Conservation (phyloP, 1,140 invertebrate species). For the Rhagoletis pomonella region DNA sequence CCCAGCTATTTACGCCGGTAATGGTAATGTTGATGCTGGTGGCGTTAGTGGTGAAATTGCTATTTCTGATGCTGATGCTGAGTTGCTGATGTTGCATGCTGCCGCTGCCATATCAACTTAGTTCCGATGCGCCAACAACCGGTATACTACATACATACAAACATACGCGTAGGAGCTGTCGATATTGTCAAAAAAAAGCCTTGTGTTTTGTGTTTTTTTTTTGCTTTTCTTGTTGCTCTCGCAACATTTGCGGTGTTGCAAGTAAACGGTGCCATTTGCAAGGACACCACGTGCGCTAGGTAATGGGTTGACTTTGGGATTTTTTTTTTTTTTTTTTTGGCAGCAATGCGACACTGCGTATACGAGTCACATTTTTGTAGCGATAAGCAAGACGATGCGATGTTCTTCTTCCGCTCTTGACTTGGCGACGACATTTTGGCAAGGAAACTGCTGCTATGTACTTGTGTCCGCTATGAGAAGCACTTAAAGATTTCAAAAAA, state of each 20-base stretch:
- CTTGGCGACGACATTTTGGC: slow-evolving; percentile 2
- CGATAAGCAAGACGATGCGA: slow-evolving; percentile 31
- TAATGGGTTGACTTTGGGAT: slow-evolving; percentile 12
- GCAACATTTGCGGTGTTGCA: slow-evolving; percentile 18
- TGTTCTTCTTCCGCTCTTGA: slow-evolving; percentile 32
- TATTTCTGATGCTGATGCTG: slow-evolving; percentile 1
- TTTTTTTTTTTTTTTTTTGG: neutral
- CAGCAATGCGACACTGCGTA: neutral
- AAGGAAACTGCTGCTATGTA: neutral
- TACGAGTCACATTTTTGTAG: slow-evolving; percentile 7
- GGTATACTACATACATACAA: neutral
- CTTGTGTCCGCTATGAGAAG: slow-evolving; percentile 8
- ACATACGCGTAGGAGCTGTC: neutral
- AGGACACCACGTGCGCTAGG: neutral
- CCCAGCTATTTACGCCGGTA: neutral
- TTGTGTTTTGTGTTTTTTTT: neutral
- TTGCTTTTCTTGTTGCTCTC: neutral
- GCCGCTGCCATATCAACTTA: neutral
- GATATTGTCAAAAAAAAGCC: neutral
- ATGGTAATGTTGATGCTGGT: neutral
- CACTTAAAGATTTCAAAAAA: slow-evolving; percentile 26
- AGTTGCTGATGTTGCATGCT: slow-evolving; percentile 30
- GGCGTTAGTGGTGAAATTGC: neutral
- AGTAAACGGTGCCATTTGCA: slow-evolving; percentile 13
- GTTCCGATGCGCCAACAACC: too few species aligned